Evolutionary conservation across 2,888 invertebrate species (phyloP), one percentile per base, ranked within the genome.

Genomic region (Cephus pygmeus): DNA sequence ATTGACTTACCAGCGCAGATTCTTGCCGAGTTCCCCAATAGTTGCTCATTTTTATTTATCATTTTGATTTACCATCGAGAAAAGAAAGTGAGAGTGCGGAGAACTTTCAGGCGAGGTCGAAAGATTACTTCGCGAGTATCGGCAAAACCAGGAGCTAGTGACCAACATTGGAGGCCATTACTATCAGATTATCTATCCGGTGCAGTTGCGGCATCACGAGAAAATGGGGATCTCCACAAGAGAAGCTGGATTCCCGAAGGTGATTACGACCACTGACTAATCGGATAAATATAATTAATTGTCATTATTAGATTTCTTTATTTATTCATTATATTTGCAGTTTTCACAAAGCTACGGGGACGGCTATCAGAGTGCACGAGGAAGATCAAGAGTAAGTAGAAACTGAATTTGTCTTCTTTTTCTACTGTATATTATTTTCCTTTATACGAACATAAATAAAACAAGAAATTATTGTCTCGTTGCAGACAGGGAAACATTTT

Each of bases 211-310:
- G 83, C 97, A 98, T 93, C 97, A 98, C 95, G 97, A 97, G 93
- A 97, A 97, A 93, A 96, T 98, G 96, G 98, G 97, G 92, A 97
- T 98, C 92, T 97, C 97, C 88, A 98, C 98, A 87, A 94, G 98
- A 92, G 97, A 97, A 94, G 95, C 96, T 92, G 96, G 96, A 93
- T 94, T 95, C 91, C 95, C 95, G 92, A 97, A 97, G 96, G 97
- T 97, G 93, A 93, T 56, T 23, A 9, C 2, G 23, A 56, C 2
- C 23, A 9, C 1, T 6, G 23, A 56, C 23, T 56, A 9, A 56
- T 56, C 9, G 3, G 9, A 56, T 6, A 56, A 23, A 56, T 34
- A 69, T 33, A 3, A 34, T 30, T 9, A 30, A 34, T 33, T 69
- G 3, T 34, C 30, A 11, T 69, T 69, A 23, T 30, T 2, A 9